Conservation (phyloP, 2,113 vertebrate species). For the Phaethon lepturus region DNA sequence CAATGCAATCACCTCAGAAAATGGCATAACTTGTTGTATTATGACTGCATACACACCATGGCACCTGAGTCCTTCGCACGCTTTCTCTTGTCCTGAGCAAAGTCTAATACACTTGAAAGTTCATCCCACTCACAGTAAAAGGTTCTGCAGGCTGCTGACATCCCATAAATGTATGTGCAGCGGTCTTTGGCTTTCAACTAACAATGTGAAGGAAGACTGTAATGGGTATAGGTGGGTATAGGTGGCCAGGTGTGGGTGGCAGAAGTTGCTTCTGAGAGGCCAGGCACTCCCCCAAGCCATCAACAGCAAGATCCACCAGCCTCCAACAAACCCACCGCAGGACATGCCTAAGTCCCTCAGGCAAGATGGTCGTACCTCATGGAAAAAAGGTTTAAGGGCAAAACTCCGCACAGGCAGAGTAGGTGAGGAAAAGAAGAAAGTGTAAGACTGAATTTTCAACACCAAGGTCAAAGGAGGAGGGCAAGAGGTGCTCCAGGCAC, state of each 20-base stretch:
- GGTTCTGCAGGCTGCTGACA: not conserved
- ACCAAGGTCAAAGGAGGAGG: not conserved
- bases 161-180: not conserved
- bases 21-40: not conserved
- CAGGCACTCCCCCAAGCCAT: accelerated
- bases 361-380: accelerated
- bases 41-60: not conserved
- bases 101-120: not conserved
- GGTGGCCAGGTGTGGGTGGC: not conserved
- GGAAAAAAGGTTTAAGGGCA: not conserved
- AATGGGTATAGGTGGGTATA: not conserved
- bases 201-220: not conserved
- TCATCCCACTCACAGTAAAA: not conserved
- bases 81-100: not conserved
- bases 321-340: not conserved
- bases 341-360: not conserved
- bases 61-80: accelerated
- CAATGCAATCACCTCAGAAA: not conserved
- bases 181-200: not conserved
- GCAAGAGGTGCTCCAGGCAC: not conserved
- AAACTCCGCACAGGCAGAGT: not conserved
- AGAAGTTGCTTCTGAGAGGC: not conserved
- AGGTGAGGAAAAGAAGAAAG: not conserved
- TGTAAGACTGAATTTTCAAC: not conserved
- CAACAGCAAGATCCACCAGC: not conserved